Base-by-base conservation (phyloP, 2,888 invertebrate species). In the Dicyrtoma fusca region DNA sequence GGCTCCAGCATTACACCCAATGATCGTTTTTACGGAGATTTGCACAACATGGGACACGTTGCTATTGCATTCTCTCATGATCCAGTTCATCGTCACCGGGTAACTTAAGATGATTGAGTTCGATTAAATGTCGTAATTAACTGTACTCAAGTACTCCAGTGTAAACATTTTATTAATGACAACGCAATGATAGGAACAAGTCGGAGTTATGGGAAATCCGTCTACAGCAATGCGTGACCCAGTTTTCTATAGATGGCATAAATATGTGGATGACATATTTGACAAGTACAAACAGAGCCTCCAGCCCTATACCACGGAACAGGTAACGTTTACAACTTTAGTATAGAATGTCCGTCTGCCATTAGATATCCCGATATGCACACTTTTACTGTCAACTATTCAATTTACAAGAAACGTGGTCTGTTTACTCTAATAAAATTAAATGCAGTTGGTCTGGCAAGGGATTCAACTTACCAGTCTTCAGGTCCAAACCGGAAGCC, bases 141-240 rank as follows among this genome's bases (percentile, higher is more conserved):
- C 34, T 68, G 11, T n/a, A n/a, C 25, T 51, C 1, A 34, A 42
- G 55, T 55, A 25, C 14, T 61, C 61, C 17, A 8, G 3, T 34
- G 8, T 34, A 34, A 34, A 8, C 34, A 34, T 34, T 34, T 34
- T 34, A 34, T 34, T 34, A 34, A 34, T 34, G 3, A 34, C 34
- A 5, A 34, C 8, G 34, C 34, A 34, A 34, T 34, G n/a, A 23
- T 47, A 92, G 90, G 93, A 94, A 84, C 88, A 88, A 63, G 91
- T 90, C 81, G 89, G 91, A 57, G 90, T 92, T 44, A 93, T 94
- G 88, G 92, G 92, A 0, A 93, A 93, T 81, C 88, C 91, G 0
- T 88, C 92, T 0, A 93, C 92, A 0, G 91, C 93, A 0, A 92
- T 94, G 92, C 86, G 93, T 1, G 94, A 94, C 84, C 93, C 94